Conservation (phyloP, 2,797 vertebrate genomes). For the Falco novaeseelandiae region DNA sequence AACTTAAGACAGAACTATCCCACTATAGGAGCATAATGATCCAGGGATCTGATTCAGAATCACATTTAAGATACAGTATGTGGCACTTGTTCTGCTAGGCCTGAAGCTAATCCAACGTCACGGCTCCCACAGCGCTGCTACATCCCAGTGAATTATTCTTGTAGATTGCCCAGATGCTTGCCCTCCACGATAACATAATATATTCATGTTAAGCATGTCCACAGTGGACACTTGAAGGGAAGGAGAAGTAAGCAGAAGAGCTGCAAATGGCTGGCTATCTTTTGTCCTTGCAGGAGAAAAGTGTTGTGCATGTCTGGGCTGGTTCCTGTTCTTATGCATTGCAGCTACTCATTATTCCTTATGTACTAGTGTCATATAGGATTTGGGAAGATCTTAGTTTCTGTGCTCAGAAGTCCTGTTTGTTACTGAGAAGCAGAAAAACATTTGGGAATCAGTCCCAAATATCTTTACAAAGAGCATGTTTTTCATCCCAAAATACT, state of each 20-base stretch:
- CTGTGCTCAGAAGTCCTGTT: not conserved
- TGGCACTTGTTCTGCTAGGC: not conserved
- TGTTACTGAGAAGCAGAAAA: not conserved
- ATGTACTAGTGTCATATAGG: not conserved
- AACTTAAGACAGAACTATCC: not conserved
- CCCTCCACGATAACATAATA: not conserved
- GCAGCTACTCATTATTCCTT: not conserved
- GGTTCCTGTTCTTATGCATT: not conserved
- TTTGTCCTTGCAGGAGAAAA: not conserved
- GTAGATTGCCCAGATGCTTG: not conserved
- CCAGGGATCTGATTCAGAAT: not conserved
- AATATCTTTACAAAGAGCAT: not conserved
- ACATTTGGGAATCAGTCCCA: not conserved
- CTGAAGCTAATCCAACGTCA: not conserved
- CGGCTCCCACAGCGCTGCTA: not conserved
- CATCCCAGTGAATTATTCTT: not conserved
- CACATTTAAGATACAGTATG: fast-evolving
- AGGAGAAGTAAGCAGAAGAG: not conserved
- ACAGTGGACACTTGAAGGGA: not conserved
- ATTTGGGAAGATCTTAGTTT: not conserved
- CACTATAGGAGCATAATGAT: not conserved
- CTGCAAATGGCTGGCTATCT: not conserved
- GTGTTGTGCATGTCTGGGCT: not conserved
- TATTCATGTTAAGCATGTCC: not conserved
- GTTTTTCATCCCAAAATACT: not conserved